Percentiles rank a stretch among this genome's conserved stretches.
Evolutionary conservation across 2,113 vertebrate genomes (phyloP).

Genomic region (Hyperoodon ampullatus): DNA sequence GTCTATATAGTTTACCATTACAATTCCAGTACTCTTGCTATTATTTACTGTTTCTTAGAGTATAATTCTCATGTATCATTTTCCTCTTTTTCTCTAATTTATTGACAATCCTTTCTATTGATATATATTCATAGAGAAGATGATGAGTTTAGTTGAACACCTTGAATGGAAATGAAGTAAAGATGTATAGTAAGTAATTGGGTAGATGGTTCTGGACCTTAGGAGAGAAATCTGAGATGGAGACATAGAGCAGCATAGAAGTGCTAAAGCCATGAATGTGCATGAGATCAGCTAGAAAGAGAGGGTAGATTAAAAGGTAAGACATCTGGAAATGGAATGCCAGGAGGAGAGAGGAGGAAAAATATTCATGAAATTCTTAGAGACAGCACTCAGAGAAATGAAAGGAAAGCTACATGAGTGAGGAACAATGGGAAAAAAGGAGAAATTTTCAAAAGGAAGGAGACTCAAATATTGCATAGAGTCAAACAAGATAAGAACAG

Average conservation of each 20-base stretch:
- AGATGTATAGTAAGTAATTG: not conserved
- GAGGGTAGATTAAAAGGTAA: not conserved
- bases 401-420: not conserved
- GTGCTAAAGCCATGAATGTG: not conserved
- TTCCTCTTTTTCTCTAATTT: not conserved
- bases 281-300: not conserved
- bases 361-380: not conserved
- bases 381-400: not conserved
- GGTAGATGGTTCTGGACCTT: not conserved
- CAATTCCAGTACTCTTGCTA: not conserved
- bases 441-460: not conserved
- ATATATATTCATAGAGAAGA: not conserved
- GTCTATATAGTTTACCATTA: not conserved
- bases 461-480: not conserved
- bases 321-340: not conserved
- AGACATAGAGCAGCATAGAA: not conserved
- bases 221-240: not conserved
- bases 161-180: not conserved
- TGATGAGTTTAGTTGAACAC: not conserved
- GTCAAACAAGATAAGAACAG: not conserved
- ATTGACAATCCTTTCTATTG: not conserved
- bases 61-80: not conserved
- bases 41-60: not conserved
- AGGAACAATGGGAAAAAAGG: not conserved
- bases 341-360: not conserved